Conservation (phyloP, 2,888 invertebrate species). For the Cephus nigrinus region DNA sequence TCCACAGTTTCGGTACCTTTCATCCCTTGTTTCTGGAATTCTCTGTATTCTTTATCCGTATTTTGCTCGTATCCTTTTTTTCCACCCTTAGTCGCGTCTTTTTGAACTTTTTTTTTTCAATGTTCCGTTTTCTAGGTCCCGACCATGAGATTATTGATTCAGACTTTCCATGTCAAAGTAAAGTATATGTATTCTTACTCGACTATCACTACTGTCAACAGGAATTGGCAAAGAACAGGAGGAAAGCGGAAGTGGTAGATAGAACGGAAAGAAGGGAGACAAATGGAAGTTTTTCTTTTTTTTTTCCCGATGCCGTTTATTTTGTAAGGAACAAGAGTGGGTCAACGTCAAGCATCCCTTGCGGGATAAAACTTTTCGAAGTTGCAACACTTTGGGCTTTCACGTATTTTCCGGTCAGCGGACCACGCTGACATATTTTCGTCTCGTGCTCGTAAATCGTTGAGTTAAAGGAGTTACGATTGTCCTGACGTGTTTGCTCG, state of each 20-base stretch:
- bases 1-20: not conserved
- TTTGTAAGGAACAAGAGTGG: not conserved
- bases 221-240: not conserved
- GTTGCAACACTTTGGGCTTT: not conserved
- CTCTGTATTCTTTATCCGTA: not conserved
- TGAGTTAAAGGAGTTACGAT: conserved; percentile 22
- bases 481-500: conserved; percentile 22
- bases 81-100: not conserved
- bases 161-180: not conserved
- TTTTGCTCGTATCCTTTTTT: not conserved
- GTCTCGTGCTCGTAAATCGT: conserved; percentile 16
- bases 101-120: not conserved
- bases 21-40: not conserved
- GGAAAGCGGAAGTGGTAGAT: not conserved
- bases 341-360: not conserved
- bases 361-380: not conserved
- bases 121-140: not conserved
- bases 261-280: not conserved
- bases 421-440: conserved; percentile 16
- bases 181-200: not conserved
- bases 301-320: not conserved
- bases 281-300: not conserved
- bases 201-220: not conserved
- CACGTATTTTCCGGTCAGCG: conserved; percentile 16
- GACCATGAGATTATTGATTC: not conserved